Conservation (phyloP, 2,888 invertebrate genomes). For the Therioaphis trifolii region DNA sequence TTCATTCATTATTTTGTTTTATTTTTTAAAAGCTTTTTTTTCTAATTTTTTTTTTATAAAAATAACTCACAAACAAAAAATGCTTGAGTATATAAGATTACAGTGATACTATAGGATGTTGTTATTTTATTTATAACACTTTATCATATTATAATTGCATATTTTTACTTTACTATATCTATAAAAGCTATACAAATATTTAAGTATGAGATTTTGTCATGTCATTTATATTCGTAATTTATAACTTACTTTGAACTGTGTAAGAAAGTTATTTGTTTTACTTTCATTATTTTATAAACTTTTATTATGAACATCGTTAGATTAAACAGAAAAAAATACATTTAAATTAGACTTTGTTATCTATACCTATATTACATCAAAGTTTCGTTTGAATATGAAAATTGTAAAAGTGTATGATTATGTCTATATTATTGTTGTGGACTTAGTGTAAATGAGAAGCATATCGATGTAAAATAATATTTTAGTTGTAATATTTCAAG, state of each 20-base stretch:
- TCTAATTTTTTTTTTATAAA: background rate
- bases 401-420: too few species aligned
- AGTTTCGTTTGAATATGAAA: too few species aligned
- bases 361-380: background rate
- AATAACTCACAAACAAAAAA: too few species aligned
- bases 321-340: background rate
- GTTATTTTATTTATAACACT: slow-evolving; percentile 1
- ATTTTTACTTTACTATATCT: background rate
- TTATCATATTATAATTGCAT: slow-evolving; percentile 14
- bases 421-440: too few species aligned
- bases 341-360: slow-evolving; percentile 7
- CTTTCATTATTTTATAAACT: slow-evolving; percentile 4
- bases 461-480: too few species aligned
- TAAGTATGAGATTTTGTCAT: slow-evolving; percentile 13
- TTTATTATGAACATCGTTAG: slow-evolving; percentile 16
- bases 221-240: background rate
- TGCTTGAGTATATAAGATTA: background rate
- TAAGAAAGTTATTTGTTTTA: slow-evolving; percentile 25
- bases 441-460: too few species aligned
- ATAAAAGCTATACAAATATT: too few species aligned
- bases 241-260: background rate
- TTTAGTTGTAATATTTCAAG: too few species aligned
- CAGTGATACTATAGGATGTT: background rate
- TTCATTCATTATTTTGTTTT: too few species aligned
- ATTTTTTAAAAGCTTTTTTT: background rate